Evolutionary conservation across 1,140 invertebrate species (phyloP).

Genomic region (Penaeus indicus): DNA sequence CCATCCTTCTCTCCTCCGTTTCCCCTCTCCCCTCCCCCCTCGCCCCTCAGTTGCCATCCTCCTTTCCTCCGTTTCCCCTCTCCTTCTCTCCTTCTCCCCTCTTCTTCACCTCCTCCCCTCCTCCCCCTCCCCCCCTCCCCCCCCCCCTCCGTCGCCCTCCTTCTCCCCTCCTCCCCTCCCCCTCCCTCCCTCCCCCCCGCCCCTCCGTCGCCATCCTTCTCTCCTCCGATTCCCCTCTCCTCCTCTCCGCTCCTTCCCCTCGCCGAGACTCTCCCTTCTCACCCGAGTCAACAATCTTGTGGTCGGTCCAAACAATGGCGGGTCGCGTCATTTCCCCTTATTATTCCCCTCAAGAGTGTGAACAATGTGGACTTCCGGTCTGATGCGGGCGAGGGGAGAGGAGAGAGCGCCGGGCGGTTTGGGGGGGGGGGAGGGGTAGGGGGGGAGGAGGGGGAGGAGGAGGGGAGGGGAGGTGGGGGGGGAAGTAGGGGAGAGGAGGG

Average conservation of each 20-base stretch:
- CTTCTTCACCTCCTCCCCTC: neutral
- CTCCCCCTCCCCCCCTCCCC: neutral
- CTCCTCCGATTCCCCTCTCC: neutral
- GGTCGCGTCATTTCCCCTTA: slow-evolving; percentile 48
- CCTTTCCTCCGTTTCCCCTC: neutral
- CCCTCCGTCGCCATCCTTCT: neutral
- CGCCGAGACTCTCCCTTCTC: neutral
- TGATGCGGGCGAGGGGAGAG: slow-evolving; percentile 15
- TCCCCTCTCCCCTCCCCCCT: neutral
- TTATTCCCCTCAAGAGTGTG: slow-evolving; percentile 62
- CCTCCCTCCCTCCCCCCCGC: neutral
- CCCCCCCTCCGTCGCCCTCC: neutral
- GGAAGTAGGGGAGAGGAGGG: too few species aligned
- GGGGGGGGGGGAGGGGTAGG: neutral
- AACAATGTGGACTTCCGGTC: slow-evolving; percentile 58
- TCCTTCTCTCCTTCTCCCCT: neutral
- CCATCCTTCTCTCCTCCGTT: neutral
- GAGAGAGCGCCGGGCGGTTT: neutral
- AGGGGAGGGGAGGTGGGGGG: neutral
- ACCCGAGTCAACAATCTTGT: slow-evolving; percentile 25
- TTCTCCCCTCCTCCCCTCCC: neutral
- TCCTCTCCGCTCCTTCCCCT: neutral
- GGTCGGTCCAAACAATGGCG: slow-evolving; percentile 47
- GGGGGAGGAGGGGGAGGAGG: neutral
- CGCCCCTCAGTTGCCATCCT: neutral